Evolutionary conservation across 2,888 invertebrate species (phyloP).

Genomic region (Cantharis nigra): DNA sequence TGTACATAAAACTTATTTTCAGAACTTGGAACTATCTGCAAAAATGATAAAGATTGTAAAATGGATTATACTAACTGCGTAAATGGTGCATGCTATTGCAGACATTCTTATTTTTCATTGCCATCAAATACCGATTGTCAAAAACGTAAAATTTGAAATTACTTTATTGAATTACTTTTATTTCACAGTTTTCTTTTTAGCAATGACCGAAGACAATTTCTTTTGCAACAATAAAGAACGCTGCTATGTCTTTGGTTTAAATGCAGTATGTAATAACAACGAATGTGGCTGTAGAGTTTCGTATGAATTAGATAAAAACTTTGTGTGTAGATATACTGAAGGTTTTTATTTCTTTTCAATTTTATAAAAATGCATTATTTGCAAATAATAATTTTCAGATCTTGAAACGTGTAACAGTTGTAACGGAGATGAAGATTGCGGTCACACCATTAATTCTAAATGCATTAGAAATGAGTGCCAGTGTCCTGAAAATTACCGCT

Average conservation of each 20-base stretch:
- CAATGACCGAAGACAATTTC: constrained; percentile 19
- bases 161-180: not conserved
- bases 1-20: not conserved
- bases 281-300: constrained; percentile 9
- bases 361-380: not conserved
- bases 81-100: constrained; percentile 23
- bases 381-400: not conserved
- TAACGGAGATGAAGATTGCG: constrained; percentile 6
- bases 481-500: constrained; percentile 5
- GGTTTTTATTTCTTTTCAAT: not conserved
- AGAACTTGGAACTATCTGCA: constrained; percentile 20
- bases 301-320: constrained; percentile 7
- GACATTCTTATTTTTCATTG: constrained; percentile 13
- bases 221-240: constrained; percentile 22
- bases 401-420: not conserved
- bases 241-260: constrained; percentile 21
- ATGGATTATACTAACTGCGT: constrained; percentile 10
- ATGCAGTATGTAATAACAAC: constrained; percentile 13
- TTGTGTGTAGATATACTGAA: constrained; percentile 4
- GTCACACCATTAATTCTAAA: constrained; percentile 4
- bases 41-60: constrained; percentile 8
- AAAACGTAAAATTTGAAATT: constrained; percentile 15
- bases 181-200: constrained; percentile 6
- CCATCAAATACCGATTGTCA: constrained; percentile 11
- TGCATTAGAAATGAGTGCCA: constrained; percentile 6